phyloP scores from a whole-genome alignment of 2,113 vertebrate genomes.

The Laticauda laticaudata region DNA sequence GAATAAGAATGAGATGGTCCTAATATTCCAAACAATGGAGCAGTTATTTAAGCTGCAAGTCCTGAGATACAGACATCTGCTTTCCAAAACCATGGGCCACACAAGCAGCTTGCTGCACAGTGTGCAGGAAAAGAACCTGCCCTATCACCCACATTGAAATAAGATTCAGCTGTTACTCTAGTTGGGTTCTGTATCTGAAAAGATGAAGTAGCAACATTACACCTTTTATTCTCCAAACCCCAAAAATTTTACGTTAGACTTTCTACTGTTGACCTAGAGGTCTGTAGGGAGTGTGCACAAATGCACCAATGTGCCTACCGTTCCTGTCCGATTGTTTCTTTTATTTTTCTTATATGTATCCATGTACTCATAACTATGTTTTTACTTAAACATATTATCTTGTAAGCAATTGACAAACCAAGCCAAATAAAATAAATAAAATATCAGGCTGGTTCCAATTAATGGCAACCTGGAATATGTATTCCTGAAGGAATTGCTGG shows the following conservation, averaged over 20 bases:
- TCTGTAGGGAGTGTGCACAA: too few species aligned
- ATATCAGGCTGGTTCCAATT: background rate
- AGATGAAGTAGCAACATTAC: background rate
- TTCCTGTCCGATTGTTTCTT: too few species aligned
- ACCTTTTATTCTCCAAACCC: too few species aligned
- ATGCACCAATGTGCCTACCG: too few species aligned
- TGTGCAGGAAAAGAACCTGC: background rate
- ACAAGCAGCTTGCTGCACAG: background rate
- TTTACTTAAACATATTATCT: too few species aligned
- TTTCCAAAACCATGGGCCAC: background rate
- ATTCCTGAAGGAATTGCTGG: background rate
- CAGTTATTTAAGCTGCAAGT: background rate
- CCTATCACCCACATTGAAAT: background rate
- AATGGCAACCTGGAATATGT: background rate
- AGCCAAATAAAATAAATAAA: too few species aligned
- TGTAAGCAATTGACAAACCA: too few species aligned
- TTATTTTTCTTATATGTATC: too few species aligned
- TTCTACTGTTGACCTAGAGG: too few species aligned
- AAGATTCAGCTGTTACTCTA: background rate
- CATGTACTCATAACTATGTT: too few species aligned
- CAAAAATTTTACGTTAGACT: too few species aligned
- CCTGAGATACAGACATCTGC: background rate
- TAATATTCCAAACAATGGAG: background rate
- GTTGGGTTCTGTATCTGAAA: background rate
- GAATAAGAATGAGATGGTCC: background rate